Conservation (phyloP, 2,888 invertebrate genomes). For the Drosophila cognata region DNA sequence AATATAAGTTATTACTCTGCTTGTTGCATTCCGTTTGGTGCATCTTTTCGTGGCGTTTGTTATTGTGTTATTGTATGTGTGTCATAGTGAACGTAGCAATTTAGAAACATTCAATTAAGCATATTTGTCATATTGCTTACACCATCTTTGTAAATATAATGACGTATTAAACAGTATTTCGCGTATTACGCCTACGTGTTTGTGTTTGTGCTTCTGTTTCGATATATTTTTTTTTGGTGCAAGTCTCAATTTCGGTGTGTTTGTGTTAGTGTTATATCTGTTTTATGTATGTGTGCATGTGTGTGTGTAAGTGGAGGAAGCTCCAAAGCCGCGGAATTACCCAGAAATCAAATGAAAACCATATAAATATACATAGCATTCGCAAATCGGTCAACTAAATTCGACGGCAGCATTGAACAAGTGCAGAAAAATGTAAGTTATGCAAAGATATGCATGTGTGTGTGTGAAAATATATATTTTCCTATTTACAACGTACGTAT, state of each 20-base stretch:
- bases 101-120: conserved; percentile 35
- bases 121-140: conserved; percentile 32
- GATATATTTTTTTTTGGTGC: conserved; percentile 27
- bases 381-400: conserved; percentile 17
- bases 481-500: neutral
- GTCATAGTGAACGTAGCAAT: conserved; percentile 36
- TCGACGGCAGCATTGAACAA: conserved; percentile 26
- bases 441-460: neutral
- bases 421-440: conserved; percentile 42
- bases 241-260: conserved; percentile 30
- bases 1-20: conserved; percentile 34
- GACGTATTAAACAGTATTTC: conserved; percentile 51
- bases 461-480: conserved; percentile 1
- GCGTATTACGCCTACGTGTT: conserved; percentile 42
- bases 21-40: conserved; percentile 69
- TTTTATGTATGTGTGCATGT: conserved; percentile 44
- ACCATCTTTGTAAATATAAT: conserved; percentile 43
- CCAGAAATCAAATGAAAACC: conserved; percentile 52
- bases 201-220: conserved; percentile 35
- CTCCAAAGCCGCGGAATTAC: conserved; percentile 56
- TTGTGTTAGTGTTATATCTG: conserved; percentile 41
- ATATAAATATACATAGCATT: conserved; percentile 29
- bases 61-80: conserved; percentile 55
- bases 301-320: conserved; percentile 57
- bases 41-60: conserved; percentile 52